Conservation (phyloP, 2,797 vertebrate species). For the Todus mexicanus region DNA sequence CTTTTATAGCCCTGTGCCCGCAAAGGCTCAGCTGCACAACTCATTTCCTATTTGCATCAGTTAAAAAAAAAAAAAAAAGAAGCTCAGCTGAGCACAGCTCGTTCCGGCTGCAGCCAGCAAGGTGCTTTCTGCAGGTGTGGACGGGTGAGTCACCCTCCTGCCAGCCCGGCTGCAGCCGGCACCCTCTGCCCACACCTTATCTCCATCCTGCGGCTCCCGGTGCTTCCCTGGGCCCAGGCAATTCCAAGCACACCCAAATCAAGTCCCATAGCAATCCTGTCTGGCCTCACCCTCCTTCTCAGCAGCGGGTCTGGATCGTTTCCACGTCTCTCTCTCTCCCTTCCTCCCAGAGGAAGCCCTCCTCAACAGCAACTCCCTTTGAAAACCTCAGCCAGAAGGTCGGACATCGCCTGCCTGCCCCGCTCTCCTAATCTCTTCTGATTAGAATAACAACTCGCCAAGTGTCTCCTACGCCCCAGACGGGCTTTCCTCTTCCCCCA, state of each 20-base stretch:
- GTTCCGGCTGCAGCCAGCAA: not conserved
- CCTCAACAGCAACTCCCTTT: not conserved
- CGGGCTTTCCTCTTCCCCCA: not conserved
- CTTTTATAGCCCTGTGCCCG: not conserved
- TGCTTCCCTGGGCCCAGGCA: slow-evolving; percentile 8
- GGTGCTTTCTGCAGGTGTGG: slow-evolving; percentile 31
- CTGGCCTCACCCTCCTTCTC: slow-evolving; percentile 54
- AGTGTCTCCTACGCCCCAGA: not conserved
- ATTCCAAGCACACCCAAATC: slow-evolving; percentile 38
- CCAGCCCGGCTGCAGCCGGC: not conserved
- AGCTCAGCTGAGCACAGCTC: not conserved
- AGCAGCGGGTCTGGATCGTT: not conserved
- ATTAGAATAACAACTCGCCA: not conserved
- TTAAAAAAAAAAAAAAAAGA: not conserved
- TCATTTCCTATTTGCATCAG: slow-evolving; percentile 28
- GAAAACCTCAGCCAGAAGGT: not conserved
- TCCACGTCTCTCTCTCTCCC: not conserved
- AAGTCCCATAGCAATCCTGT: slow-evolving; percentile 32
- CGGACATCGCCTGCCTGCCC: not conserved
- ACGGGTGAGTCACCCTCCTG: not conserved
- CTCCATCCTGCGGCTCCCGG: not conserved
- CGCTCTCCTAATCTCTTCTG: not conserved
- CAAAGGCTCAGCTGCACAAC: not conserved
- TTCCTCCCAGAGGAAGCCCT: slow-evolving; percentile 37
- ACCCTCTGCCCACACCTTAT: not conserved